Evolutionary conservation across 2,113 vertebrate genomes (phyloP).

Genomic region (Colossoma macropomum): DNA sequence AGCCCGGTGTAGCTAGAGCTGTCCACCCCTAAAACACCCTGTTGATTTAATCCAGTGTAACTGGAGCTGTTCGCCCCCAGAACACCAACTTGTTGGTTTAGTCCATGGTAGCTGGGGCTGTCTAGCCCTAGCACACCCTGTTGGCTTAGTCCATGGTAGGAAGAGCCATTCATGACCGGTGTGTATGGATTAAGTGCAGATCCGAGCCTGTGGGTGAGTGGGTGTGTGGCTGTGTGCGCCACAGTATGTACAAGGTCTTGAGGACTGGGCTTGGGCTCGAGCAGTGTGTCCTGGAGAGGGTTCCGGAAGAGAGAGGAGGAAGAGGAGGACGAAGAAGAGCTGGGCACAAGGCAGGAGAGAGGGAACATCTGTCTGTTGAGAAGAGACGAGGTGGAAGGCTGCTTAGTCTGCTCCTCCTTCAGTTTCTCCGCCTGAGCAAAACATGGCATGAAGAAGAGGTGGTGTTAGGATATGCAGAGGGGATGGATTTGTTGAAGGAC

Average conservation of each 20-base stretch:
- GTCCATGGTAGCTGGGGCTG: conserved; percentile 66
- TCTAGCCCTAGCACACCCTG: conserved; percentile 65
- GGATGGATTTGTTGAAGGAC: background rate
- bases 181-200: conserved; percentile 71
- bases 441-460: background rate
- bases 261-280: conserved; percentile 70
- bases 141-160: conserved; percentile 71
- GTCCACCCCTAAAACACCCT: conserved; percentile 69
- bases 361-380: conserved; percentile 89
- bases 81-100: conserved; percentile 67
- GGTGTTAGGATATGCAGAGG: background rate
- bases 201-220: conserved; percentile 73
- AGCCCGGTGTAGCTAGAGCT: conserved; percentile 74
- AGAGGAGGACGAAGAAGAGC: conserved; percentile 76
- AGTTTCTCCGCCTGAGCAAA: conserved; percentile 85
- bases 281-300: conserved; percentile 74
- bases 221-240: conserved; percentile 71
- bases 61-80: conserved; percentile 65
- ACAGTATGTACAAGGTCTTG: conserved; percentile 63
- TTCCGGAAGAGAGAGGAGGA: conserved; percentile 81
- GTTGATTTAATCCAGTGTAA: conserved; percentile 73
- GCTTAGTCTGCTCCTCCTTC: conserved; percentile 87
- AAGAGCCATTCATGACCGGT: conserved; percentile 76
- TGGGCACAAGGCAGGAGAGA: conserved; percentile 82
- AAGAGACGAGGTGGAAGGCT: conserved; percentile 80